Conservation (phyloP, 2,113 vertebrate genomes). For the Dinomys branickii region DNA sequence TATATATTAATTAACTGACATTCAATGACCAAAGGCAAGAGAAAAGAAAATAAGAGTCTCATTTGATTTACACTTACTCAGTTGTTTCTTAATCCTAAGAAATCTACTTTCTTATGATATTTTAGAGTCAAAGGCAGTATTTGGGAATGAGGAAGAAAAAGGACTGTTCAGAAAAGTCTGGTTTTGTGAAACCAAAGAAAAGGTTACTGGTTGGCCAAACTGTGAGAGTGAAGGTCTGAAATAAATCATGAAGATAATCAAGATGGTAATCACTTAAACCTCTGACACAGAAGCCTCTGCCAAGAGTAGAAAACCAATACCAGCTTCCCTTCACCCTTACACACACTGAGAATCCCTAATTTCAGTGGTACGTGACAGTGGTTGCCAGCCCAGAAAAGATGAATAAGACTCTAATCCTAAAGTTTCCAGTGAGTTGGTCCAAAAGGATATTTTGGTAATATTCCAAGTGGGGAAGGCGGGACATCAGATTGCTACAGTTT, state of each 20-base stretch:
- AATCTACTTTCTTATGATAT: neutral
- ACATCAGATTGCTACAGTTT: conserved; percentile 41
- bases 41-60: neutral
- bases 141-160: conserved; percentile 33
- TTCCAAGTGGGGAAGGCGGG: conserved; percentile 30
- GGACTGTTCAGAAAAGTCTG: conserved; percentile 30
- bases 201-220: conserved; percentile 35
- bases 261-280: conserved; percentile 35
- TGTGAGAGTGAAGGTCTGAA: conserved; percentile 53
- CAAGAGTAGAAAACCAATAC: conserved; percentile 42
- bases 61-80: neutral
- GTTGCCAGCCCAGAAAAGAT: conserved; percentile 51
- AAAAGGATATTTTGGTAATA: conserved; percentile 63
- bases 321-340: neutral
- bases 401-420: conserved; percentile 32
- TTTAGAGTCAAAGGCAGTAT: neutral
- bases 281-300: conserved; percentile 18
- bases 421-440: conserved; percentile 65
- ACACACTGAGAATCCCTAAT: conserved; percentile 27
- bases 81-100: neutral
- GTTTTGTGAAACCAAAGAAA: conserved; percentile 55
- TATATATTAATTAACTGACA: neutral
- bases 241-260: conserved; percentile 47
- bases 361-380: conserved; percentile 38
- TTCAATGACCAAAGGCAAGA: neutral